phyloP scores from a whole-genome alignment of 2,888 invertebrate genomes.

The Stenotaenia linearis region DNA sequence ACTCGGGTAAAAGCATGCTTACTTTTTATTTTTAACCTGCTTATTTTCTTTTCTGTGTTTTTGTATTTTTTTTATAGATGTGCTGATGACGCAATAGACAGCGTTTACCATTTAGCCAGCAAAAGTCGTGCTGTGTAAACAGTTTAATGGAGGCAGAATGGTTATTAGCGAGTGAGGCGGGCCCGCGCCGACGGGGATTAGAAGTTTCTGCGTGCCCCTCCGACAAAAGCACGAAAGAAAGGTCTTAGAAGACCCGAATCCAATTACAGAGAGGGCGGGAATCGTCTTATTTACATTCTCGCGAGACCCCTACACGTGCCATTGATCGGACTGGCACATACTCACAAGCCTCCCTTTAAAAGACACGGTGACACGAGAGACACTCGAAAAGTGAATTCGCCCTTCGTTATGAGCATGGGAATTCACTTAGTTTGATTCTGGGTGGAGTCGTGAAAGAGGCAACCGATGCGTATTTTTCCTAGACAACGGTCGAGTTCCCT shows the following conservation, averaged over 20 bases:
- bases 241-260: conserved; percentile 6
- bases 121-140: conserved; percentile 23
- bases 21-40: background rate
- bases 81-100: background rate
- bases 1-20: background rate
- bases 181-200: conserved; percentile 11
- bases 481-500: conserved; percentile 17
- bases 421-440: conserved; percentile 24
- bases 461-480: conserved; percentile 15
- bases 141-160: conserved; percentile 19
- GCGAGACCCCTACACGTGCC: conserved; percentile 13
- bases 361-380: conserved; percentile 2
- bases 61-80: background rate
- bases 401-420: conserved; percentile 20
- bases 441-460: background rate
- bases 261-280: conserved; percentile 24
- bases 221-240: conserved; percentile 1
- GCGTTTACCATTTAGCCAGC: conserved; percentile 1
- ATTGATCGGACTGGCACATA: conserved; percentile 19
- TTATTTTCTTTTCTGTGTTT: background rate
- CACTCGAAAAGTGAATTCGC: conserved; percentile 10
- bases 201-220: conserved; percentile 13
- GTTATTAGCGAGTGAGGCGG: conserved; percentile 24
- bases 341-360: background rate
- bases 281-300: conserved; percentile 26